Base-by-base conservation (phyloP, 1,140 invertebrate species). In the Pogonomyrmex barbatus region DNA sequence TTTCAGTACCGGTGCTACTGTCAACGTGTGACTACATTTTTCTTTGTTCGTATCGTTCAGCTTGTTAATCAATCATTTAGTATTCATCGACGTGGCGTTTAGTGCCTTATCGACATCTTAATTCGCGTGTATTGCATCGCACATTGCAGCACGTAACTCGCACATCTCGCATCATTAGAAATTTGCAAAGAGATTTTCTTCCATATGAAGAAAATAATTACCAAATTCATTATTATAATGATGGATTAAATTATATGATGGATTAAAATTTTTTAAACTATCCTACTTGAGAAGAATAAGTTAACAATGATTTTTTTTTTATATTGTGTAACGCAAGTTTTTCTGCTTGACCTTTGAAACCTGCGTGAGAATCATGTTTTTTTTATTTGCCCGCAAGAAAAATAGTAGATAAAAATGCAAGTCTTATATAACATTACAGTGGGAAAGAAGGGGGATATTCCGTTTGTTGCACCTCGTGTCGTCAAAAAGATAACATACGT, bases 11-110 rank as follows among this genome's bases (percentile, higher is more conserved):
- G 10, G 58, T 62, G 63, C 12, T 54, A 58, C 45, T 4, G 63
- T 78, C 24, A n/a, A 78, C 75, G 75, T n/a, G 77, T 78, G 36
- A 24, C 30, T 56, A 63, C 42, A 12, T 1, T 36, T 76, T 45
- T 85, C 17, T 1, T n/a, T 10, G 14, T 42, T 45, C 39, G 30
- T n/a, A 17, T 17, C 8, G 36, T 42, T 36, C 33, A 42, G 5
- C 63, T 45, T 24, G 24, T 68, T 70, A 33, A 70, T 42, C 8
- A 45, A 81, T 42, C 8, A 45, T 42, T 79, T 17, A 78, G 24
- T 24, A 24, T 0, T 24, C 24, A 17, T 45, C 14, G 10, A 47
- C 14, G 24, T 45, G 24, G 12, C 8, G 54, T 45, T 24, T 42
- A 56, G 67, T 4, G 30, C 39, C 54, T 36, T 36, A 56, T 70